Percentiles rank a stretch among this genome's conserved stretches.
Conservation (phyloP, 2,888 invertebrate species). For the Calliopum simillimum region DNA sequence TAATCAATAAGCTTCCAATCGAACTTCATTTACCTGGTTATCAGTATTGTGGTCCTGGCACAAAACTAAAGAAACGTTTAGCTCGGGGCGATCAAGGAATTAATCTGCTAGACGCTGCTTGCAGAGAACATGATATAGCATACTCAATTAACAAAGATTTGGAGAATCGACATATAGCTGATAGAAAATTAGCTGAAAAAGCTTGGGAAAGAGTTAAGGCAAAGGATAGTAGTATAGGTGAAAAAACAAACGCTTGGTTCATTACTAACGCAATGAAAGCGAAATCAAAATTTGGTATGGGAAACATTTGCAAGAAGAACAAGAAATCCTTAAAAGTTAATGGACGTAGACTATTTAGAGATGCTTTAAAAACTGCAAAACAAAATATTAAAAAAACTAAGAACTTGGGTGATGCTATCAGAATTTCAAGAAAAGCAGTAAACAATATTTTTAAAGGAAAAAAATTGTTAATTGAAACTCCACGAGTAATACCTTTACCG, state of each 20-base stretch:
- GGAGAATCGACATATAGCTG: neutral
- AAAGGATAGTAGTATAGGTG: conserved; percentile 31
- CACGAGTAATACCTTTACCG: conserved; percentile 55
- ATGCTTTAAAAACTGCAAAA: conserved; percentile 30
- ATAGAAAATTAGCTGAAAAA: conserved; percentile 34
- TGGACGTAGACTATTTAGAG: conserved; percentile 26
- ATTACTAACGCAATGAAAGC: conserved; percentile 42
- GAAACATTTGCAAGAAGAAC: conserved; percentile 23
- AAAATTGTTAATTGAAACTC: conserved; percentile 36
- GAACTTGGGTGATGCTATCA: conserved; percentile 33
- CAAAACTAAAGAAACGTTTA: too few species aligned
- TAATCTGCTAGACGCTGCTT: too few species aligned
- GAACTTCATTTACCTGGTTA: too few species aligned
- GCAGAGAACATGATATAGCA: too few species aligned
- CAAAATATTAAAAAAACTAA: conserved; percentile 28
- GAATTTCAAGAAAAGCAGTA: too few species aligned
- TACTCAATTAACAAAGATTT: too few species aligned
- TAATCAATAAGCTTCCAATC: too few species aligned
- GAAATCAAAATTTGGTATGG: conserved; percentile 42
- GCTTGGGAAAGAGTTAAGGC: conserved; percentile 39
- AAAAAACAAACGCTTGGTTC: conserved; percentile 36
- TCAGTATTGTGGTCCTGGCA: too few species aligned
- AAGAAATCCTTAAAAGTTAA: conserved; percentile 14
- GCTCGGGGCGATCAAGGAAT: too few species aligned
- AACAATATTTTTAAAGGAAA: conserved; percentile 12